Percentiles rank a stretch among this genome's conserved stretches.
phyloP scores from a whole-genome alignment of 2,113 vertebrate genomes.

The Calonectris borealis region DNA sequence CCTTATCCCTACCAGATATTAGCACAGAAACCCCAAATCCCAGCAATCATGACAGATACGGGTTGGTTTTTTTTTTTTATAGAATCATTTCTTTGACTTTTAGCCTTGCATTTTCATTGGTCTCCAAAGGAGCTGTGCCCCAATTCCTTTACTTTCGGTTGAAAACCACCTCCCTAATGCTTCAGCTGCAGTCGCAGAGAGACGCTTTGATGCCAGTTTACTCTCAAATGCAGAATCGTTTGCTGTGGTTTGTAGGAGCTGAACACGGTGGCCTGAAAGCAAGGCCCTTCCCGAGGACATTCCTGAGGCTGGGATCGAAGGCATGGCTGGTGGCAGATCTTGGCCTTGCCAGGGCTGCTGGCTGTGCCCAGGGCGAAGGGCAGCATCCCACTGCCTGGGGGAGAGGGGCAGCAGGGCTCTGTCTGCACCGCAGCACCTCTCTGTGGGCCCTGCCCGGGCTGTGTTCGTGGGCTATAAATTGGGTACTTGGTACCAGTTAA shows the following conservation, averaged over 20 bases:
- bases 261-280: not conserved
- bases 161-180: not conserved
- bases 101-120: not conserved
- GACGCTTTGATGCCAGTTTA: not conserved
- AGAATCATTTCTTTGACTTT: not conserved
- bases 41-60: not conserved
- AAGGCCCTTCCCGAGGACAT: not conserved
- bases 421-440: not conserved
- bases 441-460: not conserved
- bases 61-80: not conserved
- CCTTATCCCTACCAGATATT: not conserved
- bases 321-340: not conserved
- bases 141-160: not conserved
- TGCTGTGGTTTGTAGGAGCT: not conserved
- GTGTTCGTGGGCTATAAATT: not conserved
- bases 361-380: not conserved
- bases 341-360: not conserved
- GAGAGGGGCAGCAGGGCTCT: not conserved
- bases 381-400: not conserved
- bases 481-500: not conserved
- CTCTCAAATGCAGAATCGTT: not conserved
- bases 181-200: not conserved
- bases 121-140: not conserved
- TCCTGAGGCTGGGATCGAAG: constrained; percentile 13
- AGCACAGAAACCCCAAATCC: not conserved